These are phyloP conservation scores for Tenualosa ilisha DNA, from an alignment of 2,797 vertebrate genomes.

Conservation along the genomic window DNA sequence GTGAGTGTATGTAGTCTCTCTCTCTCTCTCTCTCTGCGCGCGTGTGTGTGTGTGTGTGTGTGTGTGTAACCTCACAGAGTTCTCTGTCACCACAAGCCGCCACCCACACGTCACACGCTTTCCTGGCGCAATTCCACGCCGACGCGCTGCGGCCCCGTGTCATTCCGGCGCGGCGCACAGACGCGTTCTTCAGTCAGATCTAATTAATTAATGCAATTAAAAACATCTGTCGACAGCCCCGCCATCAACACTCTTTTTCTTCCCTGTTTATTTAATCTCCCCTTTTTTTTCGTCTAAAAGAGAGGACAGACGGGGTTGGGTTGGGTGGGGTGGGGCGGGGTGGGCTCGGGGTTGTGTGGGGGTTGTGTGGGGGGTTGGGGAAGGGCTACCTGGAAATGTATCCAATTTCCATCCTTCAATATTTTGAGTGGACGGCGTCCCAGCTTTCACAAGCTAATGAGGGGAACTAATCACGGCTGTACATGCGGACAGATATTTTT, in stretches of 20 bases:
- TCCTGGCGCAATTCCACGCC: constrained; percentile 28
- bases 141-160: neutral
- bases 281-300: neutral
- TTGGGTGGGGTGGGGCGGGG: constrained; percentile 41
- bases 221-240: constrained; percentile 52
- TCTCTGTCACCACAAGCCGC: constrained; percentile 31
- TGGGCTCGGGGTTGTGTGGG: constrained; percentile 38
- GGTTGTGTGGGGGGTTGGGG: constrained; percentile 13
- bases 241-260: constrained; percentile 51
- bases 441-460: constrained; percentile 69
- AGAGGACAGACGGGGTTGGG: neutral
- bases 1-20: neutral
- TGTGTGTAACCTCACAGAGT: constrained; percentile 23
- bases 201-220: constrained; percentile 67
- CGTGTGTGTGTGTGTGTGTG: constrained; percentile 2
- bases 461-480: constrained; percentile 68
- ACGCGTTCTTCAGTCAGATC: constrained; percentile 43
- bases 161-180: constrained; percentile 6
- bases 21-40: no score
- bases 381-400: constrained; percentile 55
- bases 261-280: constrained; percentile 1
- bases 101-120: neutral
- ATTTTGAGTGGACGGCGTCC: constrained; percentile 71
- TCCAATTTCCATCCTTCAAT: constrained; percentile 72
- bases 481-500: constrained; percentile 48